These are phyloP conservation scores for Martes martes DNA, from an alignment of 2,113 vertebrate genomes.

Conservation along the genomic window DNA sequence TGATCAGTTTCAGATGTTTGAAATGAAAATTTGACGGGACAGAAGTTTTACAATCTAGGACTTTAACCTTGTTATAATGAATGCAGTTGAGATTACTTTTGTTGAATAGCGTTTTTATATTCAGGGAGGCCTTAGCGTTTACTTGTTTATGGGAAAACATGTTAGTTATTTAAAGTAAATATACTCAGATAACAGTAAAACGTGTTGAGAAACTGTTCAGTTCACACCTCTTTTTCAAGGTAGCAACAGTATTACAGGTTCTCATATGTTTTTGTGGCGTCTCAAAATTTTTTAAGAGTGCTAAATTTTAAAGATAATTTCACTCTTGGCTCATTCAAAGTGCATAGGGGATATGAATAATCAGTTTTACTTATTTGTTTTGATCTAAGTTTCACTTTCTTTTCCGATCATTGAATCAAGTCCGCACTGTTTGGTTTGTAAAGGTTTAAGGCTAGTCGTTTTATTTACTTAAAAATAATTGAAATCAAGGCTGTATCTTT, in stretches of 20 bases:
- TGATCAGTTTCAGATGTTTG: neutral
- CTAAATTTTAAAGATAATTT: neutral
- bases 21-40: constrained; percentile 17
- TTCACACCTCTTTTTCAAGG: constrained; percentile 3
- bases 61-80: constrained; percentile 19
- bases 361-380: constrained; percentile 52
- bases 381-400: constrained; percentile 70
- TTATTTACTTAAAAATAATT: neutral
- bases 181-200: neutral
- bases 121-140: constrained; percentile 8
- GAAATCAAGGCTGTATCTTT: neutral
- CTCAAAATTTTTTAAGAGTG: neutral
- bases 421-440: constrained; percentile 5
- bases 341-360: neutral
- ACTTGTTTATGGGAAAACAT: constrained; percentile 30
- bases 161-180: constrained; percentile 30
- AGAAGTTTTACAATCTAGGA: constrained; percentile 46
- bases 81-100: constrained; percentile 32
- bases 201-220: neutral
- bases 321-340: constrained; percentile 43
- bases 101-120: constrained; percentile 31
- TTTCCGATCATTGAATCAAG: constrained; percentile 50
- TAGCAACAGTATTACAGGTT: neutral
- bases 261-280: neutral
- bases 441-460: neutral